Conservation (phyloP, 1,140 invertebrate species). For the Campoletis sonorensis region DNA sequence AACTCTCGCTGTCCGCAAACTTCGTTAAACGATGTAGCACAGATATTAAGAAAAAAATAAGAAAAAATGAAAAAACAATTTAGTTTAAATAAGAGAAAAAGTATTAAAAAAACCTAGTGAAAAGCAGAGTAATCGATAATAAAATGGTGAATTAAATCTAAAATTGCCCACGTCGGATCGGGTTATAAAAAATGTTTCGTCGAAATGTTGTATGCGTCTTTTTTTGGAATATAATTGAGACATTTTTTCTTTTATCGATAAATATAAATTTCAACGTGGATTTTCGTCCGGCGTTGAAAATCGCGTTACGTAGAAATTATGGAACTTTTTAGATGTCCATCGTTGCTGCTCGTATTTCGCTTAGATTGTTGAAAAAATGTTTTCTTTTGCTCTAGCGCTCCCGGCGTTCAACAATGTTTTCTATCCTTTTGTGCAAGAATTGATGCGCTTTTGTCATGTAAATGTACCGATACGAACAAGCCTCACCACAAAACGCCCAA, state of each 20-base stretch:
- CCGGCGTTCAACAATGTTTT: not conserved
- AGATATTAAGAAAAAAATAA: too few species aligned
- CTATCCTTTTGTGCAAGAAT: not conserved
- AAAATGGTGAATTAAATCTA: too few species aligned
- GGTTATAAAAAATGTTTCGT: too few species aligned
- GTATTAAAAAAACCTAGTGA: too few species aligned
- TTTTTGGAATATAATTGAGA: too few species aligned
- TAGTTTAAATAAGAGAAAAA: not conserved
- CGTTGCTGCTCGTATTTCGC: slow-evolving; percentile 16
- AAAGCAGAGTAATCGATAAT: too few species aligned
- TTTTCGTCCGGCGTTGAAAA: not conserved
- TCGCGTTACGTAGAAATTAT: not conserved
- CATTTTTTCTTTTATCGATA: too few species aligned
- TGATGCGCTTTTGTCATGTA: not conserved
- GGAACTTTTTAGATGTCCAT: not conserved
- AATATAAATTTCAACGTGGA: too few species aligned
- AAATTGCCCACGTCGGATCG: too few species aligned
- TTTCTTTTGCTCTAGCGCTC: not conserved
- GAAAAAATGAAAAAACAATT: not conserved
- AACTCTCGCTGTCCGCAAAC: slow-evolving; percentile 3
- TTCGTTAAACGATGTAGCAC: not conserved
- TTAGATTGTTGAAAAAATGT: slow-evolving; percentile 6
- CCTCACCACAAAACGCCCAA: not conserved
- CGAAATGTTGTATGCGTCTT: too few species aligned
- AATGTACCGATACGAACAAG: not conserved